Percentiles rank a stretch among this genome's conserved stretches.
These are phyloP conservation scores for Muraenolepis orangiensis DNA, from an alignment of 2,797 vertebrate species.

Conservation along the genomic window DNA sequence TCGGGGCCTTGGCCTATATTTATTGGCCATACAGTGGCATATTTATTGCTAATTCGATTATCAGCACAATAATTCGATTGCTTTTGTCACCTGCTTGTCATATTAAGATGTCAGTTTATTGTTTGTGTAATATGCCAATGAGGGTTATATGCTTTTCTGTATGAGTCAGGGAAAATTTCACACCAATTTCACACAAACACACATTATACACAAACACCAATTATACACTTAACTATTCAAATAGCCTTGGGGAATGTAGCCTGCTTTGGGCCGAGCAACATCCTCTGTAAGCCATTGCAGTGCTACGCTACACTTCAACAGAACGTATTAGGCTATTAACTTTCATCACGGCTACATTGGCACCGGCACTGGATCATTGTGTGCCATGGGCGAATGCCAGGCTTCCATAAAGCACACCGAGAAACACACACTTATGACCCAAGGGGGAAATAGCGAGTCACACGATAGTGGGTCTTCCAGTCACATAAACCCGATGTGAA, in stretches of 20 bases:
- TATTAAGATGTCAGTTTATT: neutral
- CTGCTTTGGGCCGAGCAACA: no score
- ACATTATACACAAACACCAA: neutral
- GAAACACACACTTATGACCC: neutral
- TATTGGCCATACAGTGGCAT: neutral
- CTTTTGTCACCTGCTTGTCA: neutral
- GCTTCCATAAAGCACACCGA: neutral
- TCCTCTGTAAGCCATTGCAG: neutral
- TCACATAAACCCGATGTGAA: no score
- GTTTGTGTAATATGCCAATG: neutral
- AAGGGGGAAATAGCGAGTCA: no score
- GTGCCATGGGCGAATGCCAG: neutral
- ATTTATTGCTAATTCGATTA: neutral
- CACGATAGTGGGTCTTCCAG: no score
- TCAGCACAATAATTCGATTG: neutral
- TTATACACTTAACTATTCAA: neutral
- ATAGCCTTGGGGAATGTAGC: no score
- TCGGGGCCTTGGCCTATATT: no score
- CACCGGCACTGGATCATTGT: neutral
- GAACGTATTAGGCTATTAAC: conserved; percentile 3
- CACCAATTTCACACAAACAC: neutral
- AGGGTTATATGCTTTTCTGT: neutral
- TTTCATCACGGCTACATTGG: neutral
- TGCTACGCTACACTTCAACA: neutral
- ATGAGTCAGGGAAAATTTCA: neutral